Evolutionary conservation across 2,888 invertebrate species (phyloP).

Genomic region (Glyphotaelius pellucidus): DNA sequence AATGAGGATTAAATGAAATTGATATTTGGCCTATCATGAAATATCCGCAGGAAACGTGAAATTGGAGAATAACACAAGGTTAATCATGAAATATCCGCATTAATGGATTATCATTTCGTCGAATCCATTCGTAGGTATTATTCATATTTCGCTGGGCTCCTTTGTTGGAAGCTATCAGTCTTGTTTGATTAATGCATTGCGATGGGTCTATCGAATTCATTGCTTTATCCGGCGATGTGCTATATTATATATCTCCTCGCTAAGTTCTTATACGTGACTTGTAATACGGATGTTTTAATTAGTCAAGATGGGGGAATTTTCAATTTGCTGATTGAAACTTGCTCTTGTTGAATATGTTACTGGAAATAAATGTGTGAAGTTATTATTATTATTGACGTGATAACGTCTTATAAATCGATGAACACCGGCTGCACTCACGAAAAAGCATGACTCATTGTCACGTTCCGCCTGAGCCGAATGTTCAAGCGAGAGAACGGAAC

Average conservation of each 20-base stretch:
- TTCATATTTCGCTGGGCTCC: constrained; percentile 7
- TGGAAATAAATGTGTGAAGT: background rate
- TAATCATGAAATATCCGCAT: background rate
- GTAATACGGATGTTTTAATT: constrained; percentile 22
- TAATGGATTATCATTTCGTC: background rate
- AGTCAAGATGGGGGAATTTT: background rate
- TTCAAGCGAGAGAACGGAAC: no score
- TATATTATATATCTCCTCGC: background rate
- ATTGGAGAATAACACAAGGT: background rate
- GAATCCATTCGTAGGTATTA: background rate
- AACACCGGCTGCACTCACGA: no score
- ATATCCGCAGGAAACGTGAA: background rate
- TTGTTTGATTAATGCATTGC: constrained; percentile 31
- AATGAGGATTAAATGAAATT: background rate
- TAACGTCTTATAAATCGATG: no score
- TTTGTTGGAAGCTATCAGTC: constrained; percentile 36
- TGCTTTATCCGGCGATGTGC: background rate
- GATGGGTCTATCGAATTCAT: constrained; percentile 13
- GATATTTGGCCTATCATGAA: background rate
- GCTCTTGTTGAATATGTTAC: background rate
- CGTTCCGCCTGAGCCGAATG: no score
- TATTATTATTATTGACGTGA: no score
- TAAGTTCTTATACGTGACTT: constrained; percentile 35
- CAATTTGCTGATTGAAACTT: background rate
- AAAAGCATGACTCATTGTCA: no score